Evolutionary conservation across 2,888 invertebrate genomes (phyloP), one percentile per base, ranked within the genome.

Genomic region (Argynnis bischoffii): DNA sequence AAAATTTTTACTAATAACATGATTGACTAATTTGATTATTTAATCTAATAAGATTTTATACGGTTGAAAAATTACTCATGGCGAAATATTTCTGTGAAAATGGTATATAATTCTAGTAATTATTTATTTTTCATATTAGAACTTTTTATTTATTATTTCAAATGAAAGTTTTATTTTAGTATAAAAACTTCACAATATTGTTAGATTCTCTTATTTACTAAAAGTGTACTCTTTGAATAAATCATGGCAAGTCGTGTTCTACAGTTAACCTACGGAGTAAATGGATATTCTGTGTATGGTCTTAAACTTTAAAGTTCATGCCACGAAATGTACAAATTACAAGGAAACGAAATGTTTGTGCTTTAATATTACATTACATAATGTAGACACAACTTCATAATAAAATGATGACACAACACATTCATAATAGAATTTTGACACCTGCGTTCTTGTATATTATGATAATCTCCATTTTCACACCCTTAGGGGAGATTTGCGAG

Each of bases 241-340:
- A 84, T 80, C 83, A 78, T 83, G 82, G 81, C 79, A 78, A 82
- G 80, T 77, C 77, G 77, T 77, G 75, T 79, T 80, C 77, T 81
- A 81, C 83, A 85, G 84, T 86, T 86, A 80, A 80, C 84, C 86
- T 81, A 79, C 83, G 86, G 81, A 85, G 84, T 86, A 89, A 88
- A 87, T 88, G 82, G 81, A 81, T 81, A 85, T 85, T 83, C 85
- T 81, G 84, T 83, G 84, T 85, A 86, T 85, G 84, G 82, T 87
- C 87, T 87, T 82, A 86, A 89, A 84, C 78, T 82, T 80, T 82
- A 83, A 86, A 88, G 84, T 87, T 89, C 80, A 82, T 81, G 81
- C 79, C 80, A 77, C 76, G 83, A 83, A 85, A 87, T 84, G 85
- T 82, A 88, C 84, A 89, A 89, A 90, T 90, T 88, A 87, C 80